Evolutionary conservation across 2,797 vertebrate genomes (phyloP).

Genomic region (Arnoldichthys spilopterus): DNA sequence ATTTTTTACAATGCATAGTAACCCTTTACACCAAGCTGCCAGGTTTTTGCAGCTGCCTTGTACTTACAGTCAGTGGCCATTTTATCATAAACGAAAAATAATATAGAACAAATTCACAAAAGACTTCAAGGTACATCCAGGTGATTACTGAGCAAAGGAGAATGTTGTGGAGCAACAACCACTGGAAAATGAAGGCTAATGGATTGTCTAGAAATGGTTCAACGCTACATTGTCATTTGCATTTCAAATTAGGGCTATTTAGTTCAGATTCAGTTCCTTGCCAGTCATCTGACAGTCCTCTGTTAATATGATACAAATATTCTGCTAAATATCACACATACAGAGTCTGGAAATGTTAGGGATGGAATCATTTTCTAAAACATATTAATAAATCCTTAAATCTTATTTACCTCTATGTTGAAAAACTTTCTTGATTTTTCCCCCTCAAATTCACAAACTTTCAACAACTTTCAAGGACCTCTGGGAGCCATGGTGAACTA

Average conservation of each 20-base stretch:
- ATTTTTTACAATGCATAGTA: conserved; percentile 12
- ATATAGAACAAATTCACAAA: neutral
- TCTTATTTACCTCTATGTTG: too few species aligned
- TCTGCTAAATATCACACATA: neutral
- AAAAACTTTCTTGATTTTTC: too few species aligned
- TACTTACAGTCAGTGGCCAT: neutral
- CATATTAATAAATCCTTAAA: too few species aligned
- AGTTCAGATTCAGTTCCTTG: too few species aligned
- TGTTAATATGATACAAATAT: neutral
- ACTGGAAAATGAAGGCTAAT: neutral
- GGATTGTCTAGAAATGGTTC: neutral
- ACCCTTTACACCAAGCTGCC: neutral
- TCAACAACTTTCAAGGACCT: too few species aligned
- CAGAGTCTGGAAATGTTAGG: too few species aligned
- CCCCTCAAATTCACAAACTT: too few species aligned
- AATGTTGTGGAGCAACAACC: neutral
- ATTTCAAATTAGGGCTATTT: neutral
- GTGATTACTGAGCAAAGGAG: neutral
- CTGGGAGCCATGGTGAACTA: too few species aligned
- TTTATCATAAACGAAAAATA: neutral
- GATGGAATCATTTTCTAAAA: too few species aligned
- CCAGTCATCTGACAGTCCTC: neutral
- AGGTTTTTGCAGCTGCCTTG: neutral
- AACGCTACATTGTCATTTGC: neutral
- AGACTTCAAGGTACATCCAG: neutral